These are phyloP conservation scores for Cottus gobio DNA, from an alignment of 2,113 vertebrate species.

Conservation along the genomic window DNA sequence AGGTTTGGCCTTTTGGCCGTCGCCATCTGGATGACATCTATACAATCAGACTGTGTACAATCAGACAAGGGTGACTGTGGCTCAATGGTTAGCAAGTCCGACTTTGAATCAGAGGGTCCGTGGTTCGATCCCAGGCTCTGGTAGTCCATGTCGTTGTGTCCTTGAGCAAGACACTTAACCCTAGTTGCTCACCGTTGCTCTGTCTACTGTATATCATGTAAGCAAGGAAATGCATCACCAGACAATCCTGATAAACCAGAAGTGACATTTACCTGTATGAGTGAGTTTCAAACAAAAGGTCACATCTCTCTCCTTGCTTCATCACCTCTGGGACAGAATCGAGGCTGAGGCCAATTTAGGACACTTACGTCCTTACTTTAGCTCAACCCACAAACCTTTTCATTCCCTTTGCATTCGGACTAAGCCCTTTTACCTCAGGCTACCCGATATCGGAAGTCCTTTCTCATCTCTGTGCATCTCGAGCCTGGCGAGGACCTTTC, in stretches of 20 bases:
- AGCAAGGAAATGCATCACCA: neutral
- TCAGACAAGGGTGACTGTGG: too few relatives aligned
- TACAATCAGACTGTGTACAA: too few relatives aligned
- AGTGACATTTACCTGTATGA: conserved; percentile 52
- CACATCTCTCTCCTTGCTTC: neutral
- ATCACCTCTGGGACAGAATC: conserved; percentile 1
- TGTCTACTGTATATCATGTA: too few relatives aligned
- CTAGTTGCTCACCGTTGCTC: too few relatives aligned
- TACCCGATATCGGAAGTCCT: conserved; percentile 22
- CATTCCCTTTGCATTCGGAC: neutral
- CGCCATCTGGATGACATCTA: too few relatives aligned
- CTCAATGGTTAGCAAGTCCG: too few relatives aligned
- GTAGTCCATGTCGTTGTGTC: too few relatives aligned
- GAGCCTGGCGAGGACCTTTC: neutral
- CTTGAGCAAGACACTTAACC: too few relatives aligned
- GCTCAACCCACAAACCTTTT: neutral
- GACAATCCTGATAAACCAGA: conserved; percentile 35
- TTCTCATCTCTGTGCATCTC: conserved; percentile 16
- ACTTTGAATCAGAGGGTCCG: too few relatives aligned
- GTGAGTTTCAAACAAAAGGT: conserved; percentile 42
- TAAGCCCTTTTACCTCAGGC: conserved; percentile 25
- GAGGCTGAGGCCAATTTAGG: conserved; percentile 15
- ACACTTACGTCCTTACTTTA: conserved; percentile 15
- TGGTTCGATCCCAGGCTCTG: too few relatives aligned
- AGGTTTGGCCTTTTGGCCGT: neutral